Conservation (phyloP, 2,797 vertebrate species). For the Lepus oiostolus region DNA sequence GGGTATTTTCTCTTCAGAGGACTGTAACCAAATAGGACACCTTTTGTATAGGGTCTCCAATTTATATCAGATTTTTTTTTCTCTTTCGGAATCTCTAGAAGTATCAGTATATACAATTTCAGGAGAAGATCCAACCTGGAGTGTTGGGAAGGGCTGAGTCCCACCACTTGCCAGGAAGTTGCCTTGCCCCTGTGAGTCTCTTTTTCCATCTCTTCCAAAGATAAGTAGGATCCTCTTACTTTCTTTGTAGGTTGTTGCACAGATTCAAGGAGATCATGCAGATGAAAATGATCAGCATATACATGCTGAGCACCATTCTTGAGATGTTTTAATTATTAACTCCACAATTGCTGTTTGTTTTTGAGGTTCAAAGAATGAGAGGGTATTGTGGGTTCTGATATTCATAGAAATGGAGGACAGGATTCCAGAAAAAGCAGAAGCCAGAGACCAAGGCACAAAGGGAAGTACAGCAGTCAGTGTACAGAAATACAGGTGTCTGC, state of each 20-base stretch:
- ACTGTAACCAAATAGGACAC: background rate
- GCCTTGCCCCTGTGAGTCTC: background rate
- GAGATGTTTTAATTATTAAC: background rate
- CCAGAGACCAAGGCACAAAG: background rate
- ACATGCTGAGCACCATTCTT: background rate
- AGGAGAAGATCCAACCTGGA: background rate
- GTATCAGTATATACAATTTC: background rate
- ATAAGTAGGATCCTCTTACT: background rate
- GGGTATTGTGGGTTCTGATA: background rate
- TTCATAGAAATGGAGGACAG: background rate
- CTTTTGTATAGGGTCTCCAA: background rate
- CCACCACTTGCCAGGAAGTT: slow-evolving; percentile 29
- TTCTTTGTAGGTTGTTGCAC: background rate
- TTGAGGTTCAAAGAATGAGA: background rate
- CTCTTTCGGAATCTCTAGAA: background rate
- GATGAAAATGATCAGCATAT: background rate
- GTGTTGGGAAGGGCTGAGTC: background rate
- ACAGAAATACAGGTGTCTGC: background rate
- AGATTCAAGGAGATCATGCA: background rate
- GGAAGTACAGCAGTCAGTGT: too few species aligned
- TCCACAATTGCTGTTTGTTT: background rate
- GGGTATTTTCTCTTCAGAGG: background rate
- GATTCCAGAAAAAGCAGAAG: background rate
- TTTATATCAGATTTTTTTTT: background rate
- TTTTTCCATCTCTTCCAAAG: slow-evolving; percentile 45